phyloP scores from a whole-genome alignment of 2,888 invertebrate species.

The Metalampra italica region DNA sequence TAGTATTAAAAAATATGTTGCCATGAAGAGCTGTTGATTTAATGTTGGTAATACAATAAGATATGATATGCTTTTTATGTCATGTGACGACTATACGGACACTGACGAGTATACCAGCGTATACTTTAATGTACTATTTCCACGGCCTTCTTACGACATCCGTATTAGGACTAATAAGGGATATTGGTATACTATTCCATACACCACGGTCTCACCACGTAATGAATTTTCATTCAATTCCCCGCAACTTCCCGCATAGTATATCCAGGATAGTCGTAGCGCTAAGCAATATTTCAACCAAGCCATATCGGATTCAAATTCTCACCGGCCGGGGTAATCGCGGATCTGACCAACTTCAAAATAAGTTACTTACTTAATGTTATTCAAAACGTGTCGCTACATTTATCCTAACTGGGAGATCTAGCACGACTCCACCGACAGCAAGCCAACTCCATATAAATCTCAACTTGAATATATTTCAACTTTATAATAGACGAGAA shows the following conservation, averaged over 20 bases:
- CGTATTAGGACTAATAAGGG: too few species aligned
- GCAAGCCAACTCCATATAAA: slow-evolving; percentile 57
- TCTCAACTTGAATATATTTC: slow-evolving; percentile 37
- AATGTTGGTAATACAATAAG: too few species aligned
- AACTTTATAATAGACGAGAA: slow-evolving; percentile 27
- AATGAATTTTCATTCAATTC: not conserved
- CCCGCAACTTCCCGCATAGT: not conserved
- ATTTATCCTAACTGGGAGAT: slow-evolving; percentile 70
- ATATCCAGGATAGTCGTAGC: not conserved
- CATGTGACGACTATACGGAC: too few species aligned
- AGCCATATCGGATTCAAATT: slow-evolving; percentile 40
- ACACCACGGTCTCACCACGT: too few species aligned
- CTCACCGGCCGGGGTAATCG: slow-evolving; percentile 25
- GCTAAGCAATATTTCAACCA: slow-evolving; percentile 34
- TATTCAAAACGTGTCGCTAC: slow-evolving; percentile 72
- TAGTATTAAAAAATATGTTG: too few species aligned
- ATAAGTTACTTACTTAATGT: slow-evolving; percentile 56
- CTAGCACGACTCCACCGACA: slow-evolving; percentile 62
- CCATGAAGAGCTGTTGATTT: too few species aligned
- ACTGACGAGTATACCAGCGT: too few species aligned
- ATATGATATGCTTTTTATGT: too few species aligned
- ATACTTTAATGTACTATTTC: too few species aligned
- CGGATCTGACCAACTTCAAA: slow-evolving; percentile 14
- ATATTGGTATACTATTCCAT: too few species aligned
- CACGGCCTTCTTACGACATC: too few species aligned